Conservation (phyloP, 2,113 vertebrate genomes). For the Charadrius vociferus region DNA sequence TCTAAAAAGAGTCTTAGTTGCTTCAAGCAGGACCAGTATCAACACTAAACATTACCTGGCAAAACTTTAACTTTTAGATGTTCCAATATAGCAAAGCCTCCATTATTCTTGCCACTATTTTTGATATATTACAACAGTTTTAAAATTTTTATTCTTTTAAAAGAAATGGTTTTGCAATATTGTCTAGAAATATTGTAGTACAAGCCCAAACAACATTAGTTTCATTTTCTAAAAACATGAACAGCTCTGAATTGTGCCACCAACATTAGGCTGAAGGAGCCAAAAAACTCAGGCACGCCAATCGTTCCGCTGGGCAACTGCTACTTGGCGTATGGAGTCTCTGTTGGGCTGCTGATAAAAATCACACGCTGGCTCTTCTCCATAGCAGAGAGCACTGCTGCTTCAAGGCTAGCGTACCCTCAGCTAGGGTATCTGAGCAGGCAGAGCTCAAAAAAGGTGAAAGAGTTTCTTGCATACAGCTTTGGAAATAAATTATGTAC, state of each 20-base stretch:
- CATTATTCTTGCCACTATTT: not conserved
- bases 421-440: not conserved
- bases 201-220: not conserved
- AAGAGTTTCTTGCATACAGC: not conserved
- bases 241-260: not conserved
- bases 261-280: not conserved
- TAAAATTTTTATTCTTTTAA: not conserved
- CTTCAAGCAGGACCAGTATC: not conserved
- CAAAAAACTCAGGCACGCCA: not conserved
- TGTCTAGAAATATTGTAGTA: not conserved
- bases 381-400: not conserved
- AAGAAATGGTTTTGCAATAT: not conserved
- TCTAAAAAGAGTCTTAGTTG: not conserved
- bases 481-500: not conserved
- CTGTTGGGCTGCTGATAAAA: not conserved
- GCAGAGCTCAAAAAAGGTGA: not conserved
- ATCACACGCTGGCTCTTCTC: not conserved
- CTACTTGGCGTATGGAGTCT: not conserved
- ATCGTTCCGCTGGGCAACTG: accelerated
- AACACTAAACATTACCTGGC: not conserved
- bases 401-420: not conserved
- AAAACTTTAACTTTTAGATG: not conserved
- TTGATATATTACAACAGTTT: not conserved
- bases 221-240: not conserved
- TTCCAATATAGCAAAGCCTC: not conserved